These are phyloP conservation scores for Melinopterus prodromus DNA, from an alignment of 2,888 invertebrate species.

Conservation along the genomic window DNA sequence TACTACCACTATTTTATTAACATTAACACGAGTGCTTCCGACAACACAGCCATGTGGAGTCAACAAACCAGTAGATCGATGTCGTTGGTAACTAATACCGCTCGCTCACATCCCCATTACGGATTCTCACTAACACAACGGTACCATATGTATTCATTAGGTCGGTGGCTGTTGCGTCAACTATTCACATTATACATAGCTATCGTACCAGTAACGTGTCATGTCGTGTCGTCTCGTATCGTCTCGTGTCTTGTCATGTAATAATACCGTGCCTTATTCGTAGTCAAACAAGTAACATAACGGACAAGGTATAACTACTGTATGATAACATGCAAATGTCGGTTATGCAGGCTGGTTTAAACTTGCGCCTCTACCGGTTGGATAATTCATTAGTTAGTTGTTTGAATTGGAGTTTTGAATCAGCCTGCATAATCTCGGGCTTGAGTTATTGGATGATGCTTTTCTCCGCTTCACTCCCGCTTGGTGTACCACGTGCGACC, in stretches of 20 bases:
- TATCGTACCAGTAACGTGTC: no score
- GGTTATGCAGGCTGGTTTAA: no score
- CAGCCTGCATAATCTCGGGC: not conserved
- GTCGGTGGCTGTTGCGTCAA: not conserved
- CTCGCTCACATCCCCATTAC: slow-evolving; percentile 18
- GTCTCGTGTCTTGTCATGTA: not conserved
- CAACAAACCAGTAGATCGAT: slow-evolving; percentile 37
- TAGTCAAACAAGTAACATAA: not conserved
- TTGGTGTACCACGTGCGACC: slow-evolving; percentile 12
- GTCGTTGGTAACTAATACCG: slow-evolving; percentile 31
- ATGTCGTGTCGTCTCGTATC: not conserved
- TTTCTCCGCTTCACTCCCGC: slow-evolving; percentile 17
- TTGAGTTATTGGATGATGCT: slow-evolving; percentile 24
- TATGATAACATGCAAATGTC: not conserved
- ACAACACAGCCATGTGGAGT: slow-evolving; percentile 59
- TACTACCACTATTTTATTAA: not conserved
- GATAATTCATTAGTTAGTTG: no score
- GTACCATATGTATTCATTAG: slow-evolving; percentile 6
- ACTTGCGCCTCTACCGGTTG: no score
- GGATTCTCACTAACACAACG: not conserved
- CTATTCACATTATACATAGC: not conserved
- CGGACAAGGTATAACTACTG: not conserved
- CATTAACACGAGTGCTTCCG: slow-evolving; percentile 46
- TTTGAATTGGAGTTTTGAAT: no score
- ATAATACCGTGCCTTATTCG: not conserved